Conservation (phyloP, 2,797 vertebrate genomes). For the Phrynocephalus vlangalii region DNA sequence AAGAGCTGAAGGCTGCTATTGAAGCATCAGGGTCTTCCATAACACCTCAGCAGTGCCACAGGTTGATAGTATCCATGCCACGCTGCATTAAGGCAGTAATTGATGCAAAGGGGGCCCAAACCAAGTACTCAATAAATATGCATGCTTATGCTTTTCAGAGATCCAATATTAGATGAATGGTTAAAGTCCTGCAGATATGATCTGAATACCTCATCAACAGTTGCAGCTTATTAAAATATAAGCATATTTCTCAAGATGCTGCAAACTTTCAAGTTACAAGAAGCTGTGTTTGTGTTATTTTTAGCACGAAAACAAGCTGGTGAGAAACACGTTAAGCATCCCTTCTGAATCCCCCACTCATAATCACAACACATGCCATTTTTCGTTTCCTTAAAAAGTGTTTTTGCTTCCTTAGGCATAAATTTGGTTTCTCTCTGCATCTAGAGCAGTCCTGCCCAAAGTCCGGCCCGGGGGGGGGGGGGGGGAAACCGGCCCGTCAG, state of each 20-base stretch:
- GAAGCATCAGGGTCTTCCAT: too few relatives aligned
- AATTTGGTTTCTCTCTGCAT: not conserved
- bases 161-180: not conserved
- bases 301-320: not conserved
- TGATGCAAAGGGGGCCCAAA: too few relatives aligned
- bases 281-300: constrained; percentile 21
- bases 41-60: too few relatives aligned
- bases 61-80: too few relatives aligned
- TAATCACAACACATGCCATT: not conserved
- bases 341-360: not conserved
- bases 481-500: too few relatives aligned
- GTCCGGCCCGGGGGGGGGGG: too few relatives aligned
- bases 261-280: not conserved
- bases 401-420: constrained; percentile 12
- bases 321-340: not conserved
- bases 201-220: not conserved
- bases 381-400: not conserved
- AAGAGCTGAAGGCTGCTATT: too few relatives aligned
- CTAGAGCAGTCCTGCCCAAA: not conserved
- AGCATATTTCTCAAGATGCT: not conserved
- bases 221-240: not conserved
- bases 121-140: too few relatives aligned
- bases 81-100: too few relatives aligned
- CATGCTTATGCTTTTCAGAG: too few relatives aligned
- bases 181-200: not conserved